A percentile compares a stretch with the other conserved stretches of the same genome.
These are phyloP conservation scores for Delphinus delphis DNA, from an alignment of 2,113 vertebrate genomes.

Conservation along the genomic window DNA sequence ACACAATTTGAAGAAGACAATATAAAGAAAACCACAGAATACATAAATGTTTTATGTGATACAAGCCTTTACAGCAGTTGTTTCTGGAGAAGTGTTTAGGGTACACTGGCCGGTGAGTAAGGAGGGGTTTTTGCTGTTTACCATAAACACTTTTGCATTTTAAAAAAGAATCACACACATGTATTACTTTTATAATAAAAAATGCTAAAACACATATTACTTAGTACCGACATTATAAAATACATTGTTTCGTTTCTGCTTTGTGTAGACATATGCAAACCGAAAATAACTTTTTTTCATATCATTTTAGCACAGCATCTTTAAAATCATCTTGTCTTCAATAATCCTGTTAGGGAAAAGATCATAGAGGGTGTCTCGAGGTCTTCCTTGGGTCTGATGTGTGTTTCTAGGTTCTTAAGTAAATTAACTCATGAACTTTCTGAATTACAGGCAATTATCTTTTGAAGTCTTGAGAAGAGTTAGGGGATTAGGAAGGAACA, in stretches of 20 bases:
- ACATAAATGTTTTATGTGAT: not conserved
- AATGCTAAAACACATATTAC: not conserved
- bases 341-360: conserved; percentile 38
- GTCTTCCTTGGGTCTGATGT: not conserved
- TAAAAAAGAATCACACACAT: not conserved
- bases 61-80: not conserved
- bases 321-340: conserved; percentile 2
- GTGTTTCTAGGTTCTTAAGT: conserved; percentile 64
- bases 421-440: conserved; percentile 71
- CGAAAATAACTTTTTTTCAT: not conserved
- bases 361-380: not conserved
- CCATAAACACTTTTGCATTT: not conserved
- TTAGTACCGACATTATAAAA: not conserved
- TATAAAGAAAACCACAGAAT: not conserved
- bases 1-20: not conserved
- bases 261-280: not conserved
- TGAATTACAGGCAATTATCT: conserved; percentile 64
- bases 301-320: not conserved
- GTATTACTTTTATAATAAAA: not conserved
- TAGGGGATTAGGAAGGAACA: conserved; percentile 34
- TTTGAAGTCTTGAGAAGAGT: conserved; percentile 54
- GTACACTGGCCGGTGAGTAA: not conserved
- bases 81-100: not conserved
- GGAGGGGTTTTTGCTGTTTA: not conserved
- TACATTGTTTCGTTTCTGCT: not conserved